phyloP scores from a whole-genome alignment of 2,113 vertebrate genomes.

The Toxotes chatareus region DNA sequence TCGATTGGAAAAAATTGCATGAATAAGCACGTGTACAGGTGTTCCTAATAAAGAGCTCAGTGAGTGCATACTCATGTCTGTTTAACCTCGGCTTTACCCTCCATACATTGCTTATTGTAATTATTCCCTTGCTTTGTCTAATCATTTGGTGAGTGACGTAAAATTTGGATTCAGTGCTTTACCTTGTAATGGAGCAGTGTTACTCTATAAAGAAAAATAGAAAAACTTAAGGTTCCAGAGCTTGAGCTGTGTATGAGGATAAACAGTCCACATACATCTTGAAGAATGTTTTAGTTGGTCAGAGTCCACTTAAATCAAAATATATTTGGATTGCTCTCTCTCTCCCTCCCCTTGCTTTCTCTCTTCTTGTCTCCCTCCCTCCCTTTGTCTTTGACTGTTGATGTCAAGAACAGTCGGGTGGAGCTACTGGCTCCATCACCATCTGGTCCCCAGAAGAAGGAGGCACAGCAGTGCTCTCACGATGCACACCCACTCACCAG shows the following conservation, averaged over 20 bases:
- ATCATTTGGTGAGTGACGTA: not conserved
- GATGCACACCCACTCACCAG: constrained; percentile 64
- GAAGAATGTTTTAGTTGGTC: too few species aligned
- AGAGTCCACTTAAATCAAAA: too few species aligned
- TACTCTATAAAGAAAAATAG: not conserved
- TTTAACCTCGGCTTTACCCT: not conserved
- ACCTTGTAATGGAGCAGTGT: not conserved
- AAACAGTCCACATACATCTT: not conserved
- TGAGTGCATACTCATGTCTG: not conserved
- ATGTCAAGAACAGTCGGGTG: constrained; percentile 63
- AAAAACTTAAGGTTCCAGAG: not conserved
- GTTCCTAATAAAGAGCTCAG: not conserved
- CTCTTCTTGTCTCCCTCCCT: not conserved
- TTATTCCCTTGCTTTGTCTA: not conserved
- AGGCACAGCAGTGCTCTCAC: constrained; percentile 59
- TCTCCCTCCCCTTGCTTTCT: not conserved
- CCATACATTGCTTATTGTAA: not conserved
- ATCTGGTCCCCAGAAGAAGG: constrained; percentile 75
- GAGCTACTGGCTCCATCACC: constrained; percentile 56
- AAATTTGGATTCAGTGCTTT: not conserved
- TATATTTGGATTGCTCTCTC: not conserved
- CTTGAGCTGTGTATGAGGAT: not conserved
- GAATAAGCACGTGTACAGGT: not conserved
- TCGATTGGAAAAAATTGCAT: not conserved
- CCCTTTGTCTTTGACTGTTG: constrained; percentile 29